Evolutionary conservation across 2,797 vertebrate species (phyloP).

Genomic region (Selene dorsalis): DNA sequence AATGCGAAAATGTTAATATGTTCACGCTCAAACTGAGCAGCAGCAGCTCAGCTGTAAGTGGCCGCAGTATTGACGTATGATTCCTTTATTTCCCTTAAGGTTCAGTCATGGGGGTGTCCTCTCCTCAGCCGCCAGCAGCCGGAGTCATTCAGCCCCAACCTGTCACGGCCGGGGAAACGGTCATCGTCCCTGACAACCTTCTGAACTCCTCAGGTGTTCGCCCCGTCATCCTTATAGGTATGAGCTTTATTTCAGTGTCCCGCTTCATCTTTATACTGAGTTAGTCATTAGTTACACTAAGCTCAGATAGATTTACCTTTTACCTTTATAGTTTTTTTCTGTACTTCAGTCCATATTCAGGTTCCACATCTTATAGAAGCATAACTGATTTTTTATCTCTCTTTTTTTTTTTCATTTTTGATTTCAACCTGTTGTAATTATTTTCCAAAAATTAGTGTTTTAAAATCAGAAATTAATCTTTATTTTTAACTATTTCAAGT

Average conservation of each 20-base stretch:
- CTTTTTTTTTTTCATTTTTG: too few species aligned
- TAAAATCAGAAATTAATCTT: neutral
- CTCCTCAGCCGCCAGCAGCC: conserved; percentile 87
- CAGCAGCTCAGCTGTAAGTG: neutral
- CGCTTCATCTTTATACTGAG: neutral
- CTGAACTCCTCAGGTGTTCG: conserved; percentile 93
- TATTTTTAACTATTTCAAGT: neutral
- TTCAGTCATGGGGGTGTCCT: conserved; percentile 85
- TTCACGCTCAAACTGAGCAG: neutral
- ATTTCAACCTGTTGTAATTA: too few species aligned
- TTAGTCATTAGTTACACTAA: too few species aligned
- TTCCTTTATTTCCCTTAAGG: conserved; percentile 76
- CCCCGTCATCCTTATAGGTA: conserved; percentile 98
- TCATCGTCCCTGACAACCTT: conserved; percentile 97
- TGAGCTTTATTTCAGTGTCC: neutral
- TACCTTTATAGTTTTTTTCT: neutral
- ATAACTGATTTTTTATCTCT: too few species aligned
- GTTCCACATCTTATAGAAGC: neutral
- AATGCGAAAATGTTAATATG: neutral
- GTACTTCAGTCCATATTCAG: neutral
- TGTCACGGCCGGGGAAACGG: conserved; percentile 94
- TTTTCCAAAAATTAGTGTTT: too few species aligned
- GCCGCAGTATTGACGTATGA: neutral
- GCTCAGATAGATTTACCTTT: neutral
- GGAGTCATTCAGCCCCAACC: conserved; percentile 95